Conservation (phyloP, 2,888 invertebrate genomes). For the Apodemia mormo region DNA sequence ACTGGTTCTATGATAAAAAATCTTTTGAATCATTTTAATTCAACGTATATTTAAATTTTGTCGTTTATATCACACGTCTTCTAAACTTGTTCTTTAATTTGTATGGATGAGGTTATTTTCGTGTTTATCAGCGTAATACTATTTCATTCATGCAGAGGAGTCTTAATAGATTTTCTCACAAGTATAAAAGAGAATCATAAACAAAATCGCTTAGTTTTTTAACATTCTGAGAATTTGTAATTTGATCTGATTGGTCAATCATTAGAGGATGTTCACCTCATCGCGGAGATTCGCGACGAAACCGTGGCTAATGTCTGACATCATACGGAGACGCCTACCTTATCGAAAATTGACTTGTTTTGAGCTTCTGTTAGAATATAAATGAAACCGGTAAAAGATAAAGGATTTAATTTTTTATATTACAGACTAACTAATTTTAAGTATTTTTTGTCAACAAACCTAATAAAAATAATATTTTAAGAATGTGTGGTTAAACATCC, state of each 20-base stretch:
- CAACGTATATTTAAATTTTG: not conserved
- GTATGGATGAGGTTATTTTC: not conserved
- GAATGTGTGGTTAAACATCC: no score
- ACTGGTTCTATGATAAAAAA: no score
- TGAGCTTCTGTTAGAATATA: slow-evolving; percentile 30
- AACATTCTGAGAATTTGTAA: slow-evolving; percentile 54
- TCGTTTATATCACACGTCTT: not conserved
- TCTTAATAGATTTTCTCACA: not conserved
- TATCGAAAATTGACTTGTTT: slow-evolving; percentile 43
- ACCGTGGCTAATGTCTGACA: slow-evolving; percentile 57
- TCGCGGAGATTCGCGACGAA: slow-evolving; percentile 35
- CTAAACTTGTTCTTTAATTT: not conserved
- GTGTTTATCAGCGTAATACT: slow-evolving; percentile 21
- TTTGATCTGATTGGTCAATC: slow-evolving; percentile 56
- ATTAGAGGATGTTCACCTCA: slow-evolving; percentile 72
- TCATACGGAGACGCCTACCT: slow-evolving; percentile 57
- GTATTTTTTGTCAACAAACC: no score
- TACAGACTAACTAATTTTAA: no score
- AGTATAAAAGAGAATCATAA: not conserved
- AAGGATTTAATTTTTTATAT: no score
- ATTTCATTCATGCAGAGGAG: slow-evolving; percentile 28
- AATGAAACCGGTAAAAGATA: not conserved
- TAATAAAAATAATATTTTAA: no score
- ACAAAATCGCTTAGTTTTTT: slow-evolving; percentile 51
- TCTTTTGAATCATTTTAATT: no score